phyloP scores from a whole-genome alignment of 2,888 invertebrate species.

The Protonemura montana region DNA sequence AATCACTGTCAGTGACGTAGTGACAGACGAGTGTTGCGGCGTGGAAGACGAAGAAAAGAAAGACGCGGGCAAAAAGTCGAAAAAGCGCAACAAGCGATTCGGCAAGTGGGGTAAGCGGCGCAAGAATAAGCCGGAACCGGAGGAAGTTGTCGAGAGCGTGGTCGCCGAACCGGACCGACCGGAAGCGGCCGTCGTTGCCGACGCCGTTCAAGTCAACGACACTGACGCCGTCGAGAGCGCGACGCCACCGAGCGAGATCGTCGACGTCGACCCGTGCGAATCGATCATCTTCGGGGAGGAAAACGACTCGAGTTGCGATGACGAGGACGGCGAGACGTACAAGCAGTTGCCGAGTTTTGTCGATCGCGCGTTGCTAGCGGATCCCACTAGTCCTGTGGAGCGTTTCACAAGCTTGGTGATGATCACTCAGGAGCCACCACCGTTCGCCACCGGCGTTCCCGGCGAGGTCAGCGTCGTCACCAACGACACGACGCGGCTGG shows the following conservation, averaged over 20 bases:
- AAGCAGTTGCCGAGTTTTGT: conserved; percentile 9
- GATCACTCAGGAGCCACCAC: conserved; percentile 78
- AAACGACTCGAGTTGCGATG: conserved; percentile 18
- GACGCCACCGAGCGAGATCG: neutral
- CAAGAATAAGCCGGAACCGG: conserved; percentile 23
- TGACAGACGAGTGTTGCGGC: neutral
- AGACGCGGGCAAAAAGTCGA: neutral
- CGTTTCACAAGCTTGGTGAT: conserved; percentile 89
- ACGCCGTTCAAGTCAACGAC: too few species aligned
- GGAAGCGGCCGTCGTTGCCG: neutral
- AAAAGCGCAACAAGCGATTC: conserved; percentile 18
- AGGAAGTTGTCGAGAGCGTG: neutral
- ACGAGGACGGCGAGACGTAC: neutral
- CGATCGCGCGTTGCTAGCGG: neutral
- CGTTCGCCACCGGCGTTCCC: conserved; percentile 32
- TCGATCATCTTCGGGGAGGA: conserved; percentile 28
- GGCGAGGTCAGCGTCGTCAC: conserved; percentile 75
- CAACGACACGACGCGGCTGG: conserved; percentile 73
- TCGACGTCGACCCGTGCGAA: neutral
- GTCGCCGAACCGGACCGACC: conserved; percentile 18
- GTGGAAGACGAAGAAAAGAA: conserved; percentile 23
- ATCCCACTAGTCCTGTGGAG: conserved; percentile 48
- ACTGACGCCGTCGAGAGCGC: neutral
- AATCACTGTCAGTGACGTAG: neutral
- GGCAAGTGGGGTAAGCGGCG: conserved; percentile 45